Evolutionary conservation across 2,797 vertebrate genomes (phyloP).

Genomic region (Neomorphus geoffroyi): DNA sequence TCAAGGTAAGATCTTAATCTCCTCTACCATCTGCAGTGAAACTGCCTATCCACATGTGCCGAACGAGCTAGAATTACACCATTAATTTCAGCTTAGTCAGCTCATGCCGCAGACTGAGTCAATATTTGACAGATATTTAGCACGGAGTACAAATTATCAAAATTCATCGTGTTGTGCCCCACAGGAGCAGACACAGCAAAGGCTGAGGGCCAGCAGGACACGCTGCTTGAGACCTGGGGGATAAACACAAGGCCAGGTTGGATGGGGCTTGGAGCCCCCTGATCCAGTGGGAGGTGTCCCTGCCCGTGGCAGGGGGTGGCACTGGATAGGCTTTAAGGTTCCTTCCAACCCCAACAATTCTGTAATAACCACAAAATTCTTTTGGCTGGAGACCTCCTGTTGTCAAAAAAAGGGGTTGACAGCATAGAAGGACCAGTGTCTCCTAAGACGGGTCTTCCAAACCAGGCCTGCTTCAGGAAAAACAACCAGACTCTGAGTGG

Average conservation of each 20-base stretch:
- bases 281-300: no score
- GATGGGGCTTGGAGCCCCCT: no score
- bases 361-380: not conserved
- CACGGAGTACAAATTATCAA: not conserved
- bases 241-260: not conserved
- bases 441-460: not conserved
- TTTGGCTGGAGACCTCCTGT: not conserved
- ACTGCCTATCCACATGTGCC: not conserved
- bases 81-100: constrained; percentile 33
- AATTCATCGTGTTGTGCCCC: not conserved
- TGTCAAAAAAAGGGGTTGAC: not conserved
- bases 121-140: constrained; percentile 23
- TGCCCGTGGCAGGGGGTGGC: no score
- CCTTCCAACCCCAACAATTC: no score
- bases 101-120: not conserved
- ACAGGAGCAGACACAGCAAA: not conserved
- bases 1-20: constrained; percentile 38
- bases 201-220: not conserved
- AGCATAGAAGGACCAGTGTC: not conserved
- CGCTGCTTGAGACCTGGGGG: not conserved
- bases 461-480: not conserved
- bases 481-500: not conserved
- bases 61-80: constrained; percentile 8
- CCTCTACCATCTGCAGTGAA: not conserved
- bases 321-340: no score